Evolutionary conservation across 1,140 invertebrate species (phyloP), one percentile per base, ranked within the genome.

Genomic region (Brachionus sp.): DNA sequence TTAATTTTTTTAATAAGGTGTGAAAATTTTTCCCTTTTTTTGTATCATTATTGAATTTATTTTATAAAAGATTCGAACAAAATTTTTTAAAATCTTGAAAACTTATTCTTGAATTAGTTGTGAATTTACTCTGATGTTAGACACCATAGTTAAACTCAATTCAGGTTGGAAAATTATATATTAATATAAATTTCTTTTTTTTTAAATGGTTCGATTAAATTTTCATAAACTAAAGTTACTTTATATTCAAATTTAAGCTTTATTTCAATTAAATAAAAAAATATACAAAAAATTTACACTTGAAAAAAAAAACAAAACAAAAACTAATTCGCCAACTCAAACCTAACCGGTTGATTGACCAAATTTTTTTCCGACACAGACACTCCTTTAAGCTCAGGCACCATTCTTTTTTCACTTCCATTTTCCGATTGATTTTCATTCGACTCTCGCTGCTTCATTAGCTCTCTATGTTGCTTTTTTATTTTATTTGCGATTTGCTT

Each of bases 401-500:
- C n/a, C 35, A 70, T 70, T 37, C 35, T 35, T 39, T 39, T 70
- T 16, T 39, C 66, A 13, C 35, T 37, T 70, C 35, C 35, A 2
- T 10, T 70, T 37, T 70, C 16, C 37, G 16, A 70, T 19, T 70
- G 33, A 44, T 39, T 37, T 42, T 73, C 70, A 57, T 57, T 57
- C 7, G 50, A 16, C 13, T 75, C 13, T 6, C 44, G 39, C 25
- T 75, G n/a, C 25, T 46, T 75, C 25, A 75, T 35, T 6, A 75
- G 19, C 29, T 75, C 42, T 75, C 25, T 46, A 13, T 75, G 70
- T 19, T 75, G 39, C 23, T 46, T 75, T 13, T 75, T 75, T 1
- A 75, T 46, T 9, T 44, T 19, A 23, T 75, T 75, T 0, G 70
- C 42, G 44, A 75, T 46, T 75, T 75, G 37, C n/a, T 75, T 75